Conservation (phyloP, 2,113 vertebrate species). For the Crotalus helleri region DNA sequence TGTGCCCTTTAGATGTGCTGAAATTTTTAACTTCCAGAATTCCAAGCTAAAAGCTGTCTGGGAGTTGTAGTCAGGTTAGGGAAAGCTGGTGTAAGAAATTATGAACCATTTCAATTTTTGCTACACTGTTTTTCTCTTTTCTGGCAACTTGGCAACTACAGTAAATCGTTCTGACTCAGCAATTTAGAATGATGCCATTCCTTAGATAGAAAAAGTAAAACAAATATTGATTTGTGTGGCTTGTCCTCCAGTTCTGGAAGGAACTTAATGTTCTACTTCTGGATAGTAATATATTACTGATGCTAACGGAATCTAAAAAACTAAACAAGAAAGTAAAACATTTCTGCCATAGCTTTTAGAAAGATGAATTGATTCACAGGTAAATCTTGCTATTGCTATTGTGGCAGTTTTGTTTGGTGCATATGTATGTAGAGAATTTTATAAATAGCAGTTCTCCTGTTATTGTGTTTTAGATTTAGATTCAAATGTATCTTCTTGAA, state of each 20-base stretch:
- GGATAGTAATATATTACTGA: constrained; percentile 32
- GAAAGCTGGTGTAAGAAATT: background rate
- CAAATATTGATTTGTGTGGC: constrained; percentile 30
- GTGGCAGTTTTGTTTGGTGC: background rate
- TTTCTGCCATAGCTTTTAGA: background rate
- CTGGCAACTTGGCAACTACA: background rate
- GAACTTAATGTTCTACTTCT: constrained; percentile 1
- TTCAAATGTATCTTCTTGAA: background rate
- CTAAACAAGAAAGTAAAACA: constrained; percentile 19
- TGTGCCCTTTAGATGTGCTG: background rate
- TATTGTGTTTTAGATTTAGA: background rate
- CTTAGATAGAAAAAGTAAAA: background rate
- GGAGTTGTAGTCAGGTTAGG: background rate
- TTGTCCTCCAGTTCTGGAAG: background rate
- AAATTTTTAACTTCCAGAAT: background rate
- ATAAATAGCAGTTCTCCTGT: too few species aligned
- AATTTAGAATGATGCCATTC: background rate
- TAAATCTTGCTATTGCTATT: background rate
- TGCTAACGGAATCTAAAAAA: constrained; percentile 32
- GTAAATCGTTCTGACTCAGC: background rate
- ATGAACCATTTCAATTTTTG: background rate
- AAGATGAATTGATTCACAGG: background rate
- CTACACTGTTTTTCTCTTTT: background rate
- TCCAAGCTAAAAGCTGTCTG: background rate
- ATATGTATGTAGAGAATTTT: background rate